Evolutionary conservation across 2,888 invertebrate genomes (phyloP), one percentile per base, ranked within the genome.

Genomic region (Lochmaea crataegi): DNA sequence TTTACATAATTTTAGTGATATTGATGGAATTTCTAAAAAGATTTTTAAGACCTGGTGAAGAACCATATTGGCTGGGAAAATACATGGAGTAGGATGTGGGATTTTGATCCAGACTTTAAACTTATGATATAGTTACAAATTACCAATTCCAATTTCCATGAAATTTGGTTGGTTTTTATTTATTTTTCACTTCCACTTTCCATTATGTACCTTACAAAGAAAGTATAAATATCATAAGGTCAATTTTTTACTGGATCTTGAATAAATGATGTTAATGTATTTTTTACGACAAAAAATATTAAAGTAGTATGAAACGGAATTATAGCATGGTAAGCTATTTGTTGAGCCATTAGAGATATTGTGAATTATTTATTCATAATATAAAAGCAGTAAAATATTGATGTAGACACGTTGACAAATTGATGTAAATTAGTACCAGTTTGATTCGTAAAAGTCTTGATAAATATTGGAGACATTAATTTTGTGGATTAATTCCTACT

Each of bases 231-330:
- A 57, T 42, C 51, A 14, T 16, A 53, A 71, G 72, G 70, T 71
- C 71, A 70, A 68, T 66, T 74, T 72, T 56, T 18, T 18, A 60
- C n/a, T 4, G 32, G 60, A 60, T 72, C 65, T 72, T 82, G 77
- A 80, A 81, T 81, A 82, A 79, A 76, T 79, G 74, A 80, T 79
- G 75, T 72, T 80, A 79, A 80, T 80, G 75, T 76, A 70, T 78
- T 80, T 79, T 79, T 80, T 78, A 81, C 77, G 78, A 80, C 80
- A 82, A 81, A 81, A 78, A 79, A 79, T 80, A 79, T 82, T 81
- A 82, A 79, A 77, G 65, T 72, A 71, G 53, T 72, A 75, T 79
- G 74, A 77, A 78, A 69, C 60, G 64, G 71, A 77, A 70, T 18
- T 61, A 63, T 65, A 67, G 68, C 71, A 71, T 68, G 16, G 69